Evolutionary conservation across 2,888 invertebrate genomes (phyloP), one percentile per base, ranked within the genome.

Genomic region (Drosophila tripunctata): DNA sequence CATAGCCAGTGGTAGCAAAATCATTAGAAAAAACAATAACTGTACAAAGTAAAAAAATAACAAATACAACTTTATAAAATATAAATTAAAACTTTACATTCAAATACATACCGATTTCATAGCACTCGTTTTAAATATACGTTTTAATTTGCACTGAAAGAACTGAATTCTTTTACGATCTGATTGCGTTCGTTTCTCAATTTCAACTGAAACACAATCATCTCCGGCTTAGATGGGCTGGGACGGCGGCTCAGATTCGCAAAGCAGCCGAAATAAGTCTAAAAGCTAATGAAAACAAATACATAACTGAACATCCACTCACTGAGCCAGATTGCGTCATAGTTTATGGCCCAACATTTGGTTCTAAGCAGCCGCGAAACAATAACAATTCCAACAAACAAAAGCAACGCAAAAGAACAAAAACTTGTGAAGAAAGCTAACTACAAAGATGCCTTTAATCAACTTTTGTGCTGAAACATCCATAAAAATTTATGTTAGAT

Each of bases 201-300:
- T 61, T 66, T 55, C 52, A 72, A 85, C 80, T 81, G 67, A 76
- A 27, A 27, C 10, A 27, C 3, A 27, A 8, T 24, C 33, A 44
- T 15, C 35, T 35, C 7, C 35, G 36, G 36, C 36, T 47, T 31
- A 38, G 64, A 58, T 66, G 52, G 50, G 24, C 48, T 63, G 27
- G 24, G 50, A 38, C 50, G 45, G 36, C 61, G 51, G 56, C 65
- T 58, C 41, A 66, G 82, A 72, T 82, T 75, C 82, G 72, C 82
- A 65, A 72, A 85, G 66, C 86, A 69, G 69, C 77, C 47, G 58
- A 86, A 87, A 86, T 72, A 77, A 78, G 67, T 76, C 56, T 22
- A 55, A 74, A 71, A 80, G 43, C 66, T 75, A 87, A 78, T 78
- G 63, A 79, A 87, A 84, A 80, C 81, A 86, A 86, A 86, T 84